Percentiles rank a stretch among this genome's conserved stretches.
phyloP scores from a whole-genome alignment of 1,140 invertebrate species.

The Conus ventricosus region DNA sequence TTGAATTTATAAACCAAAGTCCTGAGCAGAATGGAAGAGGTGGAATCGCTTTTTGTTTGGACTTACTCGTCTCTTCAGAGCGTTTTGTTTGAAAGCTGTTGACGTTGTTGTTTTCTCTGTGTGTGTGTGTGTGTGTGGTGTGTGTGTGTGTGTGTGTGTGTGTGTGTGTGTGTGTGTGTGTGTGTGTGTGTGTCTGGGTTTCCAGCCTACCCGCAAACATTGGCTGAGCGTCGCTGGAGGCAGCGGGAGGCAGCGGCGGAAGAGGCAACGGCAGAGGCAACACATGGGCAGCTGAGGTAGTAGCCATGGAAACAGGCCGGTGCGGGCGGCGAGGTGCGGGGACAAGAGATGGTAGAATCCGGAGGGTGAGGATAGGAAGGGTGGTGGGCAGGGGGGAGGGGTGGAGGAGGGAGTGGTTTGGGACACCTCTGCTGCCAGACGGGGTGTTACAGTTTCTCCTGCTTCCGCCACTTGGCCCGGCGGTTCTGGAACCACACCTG shows the following conservation, averaged over 20 bases:
- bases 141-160: no score
- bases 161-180: no score
- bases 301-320: conserved; percentile 20
- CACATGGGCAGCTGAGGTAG: conserved; percentile 1
- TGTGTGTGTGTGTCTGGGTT: no score
- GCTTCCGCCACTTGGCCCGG: conserved; percentile 93
- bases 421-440: not conserved
- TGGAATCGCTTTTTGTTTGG: no score
- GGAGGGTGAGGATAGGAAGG: not conserved
- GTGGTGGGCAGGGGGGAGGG: not conserved
- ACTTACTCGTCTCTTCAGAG: no score
- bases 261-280: not conserved
- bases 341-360: not conserved
- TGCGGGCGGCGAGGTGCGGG: not conserved
- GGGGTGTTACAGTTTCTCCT: conserved; percentile 82
- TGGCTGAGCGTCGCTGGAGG: not conserved
- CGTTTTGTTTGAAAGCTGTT: no score
- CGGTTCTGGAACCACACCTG: conserved; percentile 98
- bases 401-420: not conserved
- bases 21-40: no score
- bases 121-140: no score
- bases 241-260: not conserved
- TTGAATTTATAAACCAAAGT: no score
- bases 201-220: conserved; percentile 21
- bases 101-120: no score